Percentiles rank a stretch among this genome's conserved stretches.
Conservation (phyloP, 2,888 invertebrate species). For the Leptinotarsa rubiginosa region DNA sequence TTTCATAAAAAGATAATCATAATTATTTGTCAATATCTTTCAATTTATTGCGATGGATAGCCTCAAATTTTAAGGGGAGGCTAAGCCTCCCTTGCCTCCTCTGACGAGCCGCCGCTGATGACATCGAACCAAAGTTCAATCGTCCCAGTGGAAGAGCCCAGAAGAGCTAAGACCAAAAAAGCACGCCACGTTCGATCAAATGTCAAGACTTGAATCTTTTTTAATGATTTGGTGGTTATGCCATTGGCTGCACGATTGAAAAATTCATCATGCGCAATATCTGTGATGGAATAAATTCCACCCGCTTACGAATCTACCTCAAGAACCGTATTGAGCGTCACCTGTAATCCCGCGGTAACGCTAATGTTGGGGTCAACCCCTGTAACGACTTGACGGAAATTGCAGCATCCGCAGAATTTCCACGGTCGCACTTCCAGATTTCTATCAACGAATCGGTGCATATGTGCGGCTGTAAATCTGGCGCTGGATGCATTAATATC, state of each 20-base stretch:
- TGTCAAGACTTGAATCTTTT: too few species aligned
- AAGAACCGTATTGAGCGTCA: not conserved
- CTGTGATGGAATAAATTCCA: not conserved
- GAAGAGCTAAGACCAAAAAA: too few species aligned
- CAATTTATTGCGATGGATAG: too few species aligned
- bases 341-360: not conserved
- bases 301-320: not conserved
- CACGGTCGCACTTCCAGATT: slow-evolving; percentile 49
- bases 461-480: slow-evolving; percentile 43
- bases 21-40: too few species aligned
- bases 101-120: too few species aligned
- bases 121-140: too few species aligned
- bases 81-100: too few species aligned
- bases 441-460: slow-evolving; percentile 49
- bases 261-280: not conserved
- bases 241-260: fast-evolving
- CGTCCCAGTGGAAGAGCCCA: too few species aligned
- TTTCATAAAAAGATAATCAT: too few species aligned
- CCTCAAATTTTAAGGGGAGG: too few species aligned
- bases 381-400: slow-evolving; percentile 51
- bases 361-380: slow-evolving; percentile 32
- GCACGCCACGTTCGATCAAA: too few species aligned
- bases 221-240: too few species aligned
- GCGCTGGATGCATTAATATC: slow-evolving; percentile 45
- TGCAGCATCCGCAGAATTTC: slow-evolving; percentile 58